Evolutionary conservation across 1,140 invertebrate species (phyloP).

Genomic region (Arctopsyche grandis): DNA sequence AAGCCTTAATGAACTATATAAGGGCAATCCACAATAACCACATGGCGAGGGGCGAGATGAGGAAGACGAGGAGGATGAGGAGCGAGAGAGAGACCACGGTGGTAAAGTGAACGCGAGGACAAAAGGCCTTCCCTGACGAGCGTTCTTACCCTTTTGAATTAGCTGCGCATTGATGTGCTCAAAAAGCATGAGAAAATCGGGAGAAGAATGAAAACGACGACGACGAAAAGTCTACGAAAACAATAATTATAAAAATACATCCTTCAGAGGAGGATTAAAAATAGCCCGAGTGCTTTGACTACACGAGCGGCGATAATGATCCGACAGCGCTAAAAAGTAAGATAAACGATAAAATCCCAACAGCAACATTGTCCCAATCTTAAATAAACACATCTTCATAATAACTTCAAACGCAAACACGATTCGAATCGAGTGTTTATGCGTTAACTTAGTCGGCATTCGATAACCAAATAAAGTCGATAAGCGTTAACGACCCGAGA

Average conservation of each 20-base stretch:
- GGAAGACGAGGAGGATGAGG: background rate
- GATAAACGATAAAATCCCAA: background rate
- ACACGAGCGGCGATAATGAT: background rate
- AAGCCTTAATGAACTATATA: slow-evolving; percentile 46
- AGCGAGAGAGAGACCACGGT: slow-evolving; percentile 10
- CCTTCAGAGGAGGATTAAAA: background rate
- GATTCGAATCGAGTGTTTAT: too few species aligned
- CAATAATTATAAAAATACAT: slow-evolving; percentile 24
- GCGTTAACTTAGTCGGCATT: too few species aligned
- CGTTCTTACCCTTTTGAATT: slow-evolving; percentile 44
- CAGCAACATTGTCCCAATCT: background rate
- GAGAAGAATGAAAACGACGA: slow-evolving; percentile 20
- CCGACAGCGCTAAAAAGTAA: background rate
- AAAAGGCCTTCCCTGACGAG: slow-evolving; percentile 39
- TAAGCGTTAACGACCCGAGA: background rate
- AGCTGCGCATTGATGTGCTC: slow-evolving; percentile 42
- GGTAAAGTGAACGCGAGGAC: slow-evolving; percentile 35
- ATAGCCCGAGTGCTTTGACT: background rate
- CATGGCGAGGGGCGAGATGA: slow-evolving; percentile 1
- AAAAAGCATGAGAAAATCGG: slow-evolving; percentile 42
- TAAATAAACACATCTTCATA: too few species aligned
- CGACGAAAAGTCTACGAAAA: slow-evolving; percentile 23
- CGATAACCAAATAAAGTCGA: background rate
- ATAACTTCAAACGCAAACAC: too few species aligned
- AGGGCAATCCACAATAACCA: slow-evolving; percentile 45